phyloP scores from a whole-genome alignment of 2,888 invertebrate species.

The Crossocerus cetratus region DNA sequence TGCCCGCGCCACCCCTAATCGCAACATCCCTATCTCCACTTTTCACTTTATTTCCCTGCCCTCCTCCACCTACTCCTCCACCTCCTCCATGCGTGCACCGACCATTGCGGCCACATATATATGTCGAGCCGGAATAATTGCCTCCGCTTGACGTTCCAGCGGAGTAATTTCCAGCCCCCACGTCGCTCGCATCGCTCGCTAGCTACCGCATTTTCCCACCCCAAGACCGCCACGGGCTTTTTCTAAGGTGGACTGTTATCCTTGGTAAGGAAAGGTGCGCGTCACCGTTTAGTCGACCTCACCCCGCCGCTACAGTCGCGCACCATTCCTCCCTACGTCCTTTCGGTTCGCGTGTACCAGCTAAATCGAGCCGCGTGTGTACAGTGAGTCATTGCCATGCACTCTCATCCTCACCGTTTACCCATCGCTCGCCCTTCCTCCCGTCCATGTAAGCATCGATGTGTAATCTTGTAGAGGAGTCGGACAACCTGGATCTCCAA shows the following conservation, averaged over 20 bases:
- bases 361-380: background rate
- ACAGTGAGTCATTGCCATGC: conserved; percentile 1
- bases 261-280: background rate
- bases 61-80: too few relatives aligned
- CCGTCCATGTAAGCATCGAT: background rate
- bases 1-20: too few relatives aligned
- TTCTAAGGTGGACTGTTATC: background rate
- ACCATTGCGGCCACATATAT: too few relatives aligned
- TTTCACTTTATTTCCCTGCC: too few relatives aligned
- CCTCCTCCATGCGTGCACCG: too few relatives aligned
- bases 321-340: background rate
- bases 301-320: background rate
- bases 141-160: too few relatives aligned
- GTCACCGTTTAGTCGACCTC: background rate
- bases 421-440: background rate
- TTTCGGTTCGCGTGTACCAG: background rate
- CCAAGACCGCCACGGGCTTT: background rate
- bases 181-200: too few relatives aligned
- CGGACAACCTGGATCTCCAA: background rate
- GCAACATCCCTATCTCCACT: too few relatives aligned
- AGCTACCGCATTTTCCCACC: too few relatives aligned
- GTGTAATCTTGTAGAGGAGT: background rate
- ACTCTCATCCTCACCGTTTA: background rate
- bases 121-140: too few relatives aligned
- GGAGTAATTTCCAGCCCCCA: too few relatives aligned